These are phyloP conservation scores for Epinotia demarniana DNA, from an alignment of 2,888 invertebrate species.

Conservation along the genomic window DNA sequence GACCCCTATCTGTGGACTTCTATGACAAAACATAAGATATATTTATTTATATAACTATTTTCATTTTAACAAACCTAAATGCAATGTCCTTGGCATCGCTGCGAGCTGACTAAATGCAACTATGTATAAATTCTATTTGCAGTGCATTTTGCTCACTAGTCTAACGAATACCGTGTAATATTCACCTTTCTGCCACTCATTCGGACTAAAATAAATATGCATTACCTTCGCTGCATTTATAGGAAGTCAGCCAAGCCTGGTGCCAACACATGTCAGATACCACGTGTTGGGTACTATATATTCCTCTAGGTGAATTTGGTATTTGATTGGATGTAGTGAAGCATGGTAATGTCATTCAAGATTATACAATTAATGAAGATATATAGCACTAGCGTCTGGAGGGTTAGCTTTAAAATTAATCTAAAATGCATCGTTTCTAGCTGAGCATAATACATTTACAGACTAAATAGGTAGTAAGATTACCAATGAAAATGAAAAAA, in stretches of 20 bases:
- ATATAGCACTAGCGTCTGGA: neutral
- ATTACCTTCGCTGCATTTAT: slow-evolving; percentile 65
- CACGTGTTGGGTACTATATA: slow-evolving; percentile 46
- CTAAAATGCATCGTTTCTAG: too few species aligned
- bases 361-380: neutral
- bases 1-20: too few species aligned
- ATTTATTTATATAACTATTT: neutral
- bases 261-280: slow-evolving; percentile 60
- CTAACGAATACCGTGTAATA: neutral
- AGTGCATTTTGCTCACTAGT: slow-evolving; percentile 5
- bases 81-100: slow-evolving; percentile 20
- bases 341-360: neutral
- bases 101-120: slow-evolving; percentile 9
- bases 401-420: too few species aligned
- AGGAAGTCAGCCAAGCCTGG: slow-evolving; percentile 64
- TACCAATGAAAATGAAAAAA: too few species aligned
- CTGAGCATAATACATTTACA: too few species aligned
- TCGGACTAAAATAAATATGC: slow-evolving; percentile 62
- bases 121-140: slow-evolving; percentile 23
- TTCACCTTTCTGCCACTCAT: slow-evolving; percentile 34
- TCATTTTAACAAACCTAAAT: neutral
- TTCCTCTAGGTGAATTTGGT: neutral
- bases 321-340: neutral
- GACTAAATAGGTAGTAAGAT: too few species aligned
- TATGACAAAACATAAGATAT: too few species aligned